Percentiles rank a stretch among this genome's conserved stretches.
phyloP scores from a whole-genome alignment of 1,140 invertebrate genomes.

The Agrypnia vestita region DNA sequence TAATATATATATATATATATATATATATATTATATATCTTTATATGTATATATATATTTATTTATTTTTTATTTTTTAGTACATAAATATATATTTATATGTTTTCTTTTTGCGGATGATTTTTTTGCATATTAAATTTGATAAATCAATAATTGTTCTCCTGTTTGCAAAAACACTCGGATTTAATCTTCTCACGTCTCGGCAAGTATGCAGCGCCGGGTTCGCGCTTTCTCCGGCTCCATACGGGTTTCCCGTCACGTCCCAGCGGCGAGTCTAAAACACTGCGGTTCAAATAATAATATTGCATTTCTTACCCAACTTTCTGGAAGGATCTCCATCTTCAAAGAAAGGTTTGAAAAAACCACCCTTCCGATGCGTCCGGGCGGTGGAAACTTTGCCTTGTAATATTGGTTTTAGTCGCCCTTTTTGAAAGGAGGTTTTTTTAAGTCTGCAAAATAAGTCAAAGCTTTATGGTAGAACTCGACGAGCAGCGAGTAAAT shows the following conservation, averaged over 20 bases:
- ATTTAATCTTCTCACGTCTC: slow-evolving; percentile 24
- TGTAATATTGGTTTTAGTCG: slow-evolving; percentile 52
- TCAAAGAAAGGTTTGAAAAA: slow-evolving; percentile 45
- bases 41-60: too few species aligned
- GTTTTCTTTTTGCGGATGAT: too few species aligned
- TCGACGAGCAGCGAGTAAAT: slow-evolving; percentile 47
- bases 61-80: too few species aligned
- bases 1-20: too few species aligned
- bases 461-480: slow-evolving; percentile 54
- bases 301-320: slow-evolving; percentile 54
- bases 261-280: slow-evolving; percentile 40
- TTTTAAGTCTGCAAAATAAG: slow-evolving; percentile 51
- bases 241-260: slow-evolving; percentile 55
- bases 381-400: slow-evolving; percentile 15
- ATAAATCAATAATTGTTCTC: slow-evolving; percentile 13
- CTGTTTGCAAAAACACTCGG: slow-evolving; percentile 19
- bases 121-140: slow-evolving; percentile 21
- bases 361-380: slow-evolving; percentile 31
- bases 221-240: slow-evolving; percentile 20
- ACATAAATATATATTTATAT: too few species aligned
- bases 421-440: slow-evolving; percentile 33
- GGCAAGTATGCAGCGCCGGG: background rate
- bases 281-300: slow-evolving; percentile 59
- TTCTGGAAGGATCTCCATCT: slow-evolving; percentile 52
- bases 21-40: too few species aligned